Conservation (phyloP, 1,140 invertebrate genomes). For the Halesus radiatus region DNA sequence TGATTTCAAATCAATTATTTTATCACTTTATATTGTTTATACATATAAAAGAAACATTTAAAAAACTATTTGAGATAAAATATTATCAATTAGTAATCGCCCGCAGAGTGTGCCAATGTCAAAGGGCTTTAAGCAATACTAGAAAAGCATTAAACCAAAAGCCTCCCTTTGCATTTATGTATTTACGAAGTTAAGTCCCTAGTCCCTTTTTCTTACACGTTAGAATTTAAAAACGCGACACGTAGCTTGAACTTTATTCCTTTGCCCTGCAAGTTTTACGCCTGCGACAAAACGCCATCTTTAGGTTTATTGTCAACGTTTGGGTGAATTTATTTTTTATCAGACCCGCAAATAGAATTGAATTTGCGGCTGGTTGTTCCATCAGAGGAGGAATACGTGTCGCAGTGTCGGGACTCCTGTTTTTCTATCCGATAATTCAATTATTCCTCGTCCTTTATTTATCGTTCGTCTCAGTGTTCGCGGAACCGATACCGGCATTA, state of each 20-base stretch:
- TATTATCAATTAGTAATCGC: no score
- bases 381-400: not conserved
- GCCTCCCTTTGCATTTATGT: not conserved
- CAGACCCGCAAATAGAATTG: slow-evolving; percentile 10
- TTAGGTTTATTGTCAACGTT: slow-evolving; percentile 9
- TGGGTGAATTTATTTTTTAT: slow-evolving; percentile 24
- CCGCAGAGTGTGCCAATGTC: no score
- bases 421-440: no score
- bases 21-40: no score
- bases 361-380: slow-evolving; percentile 7
- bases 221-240: slow-evolving; percentile 13
- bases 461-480: no score
- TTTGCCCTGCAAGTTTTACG: not conserved
- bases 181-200: not conserved
- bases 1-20: no score
- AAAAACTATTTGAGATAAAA: no score
- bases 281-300: not conserved
- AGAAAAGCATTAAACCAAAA: slow-evolving; percentile 8
- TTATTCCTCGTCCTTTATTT: no score
- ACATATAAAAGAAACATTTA: no score
- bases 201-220: not conserved
- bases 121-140: no score
- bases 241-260: slow-evolving; percentile 6
- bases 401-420: no score
- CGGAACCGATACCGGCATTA: no score